Base-by-base conservation (phyloP, 2,113 vertebrate species). In the Sinocyclocheilus anophthalmus region DNA sequence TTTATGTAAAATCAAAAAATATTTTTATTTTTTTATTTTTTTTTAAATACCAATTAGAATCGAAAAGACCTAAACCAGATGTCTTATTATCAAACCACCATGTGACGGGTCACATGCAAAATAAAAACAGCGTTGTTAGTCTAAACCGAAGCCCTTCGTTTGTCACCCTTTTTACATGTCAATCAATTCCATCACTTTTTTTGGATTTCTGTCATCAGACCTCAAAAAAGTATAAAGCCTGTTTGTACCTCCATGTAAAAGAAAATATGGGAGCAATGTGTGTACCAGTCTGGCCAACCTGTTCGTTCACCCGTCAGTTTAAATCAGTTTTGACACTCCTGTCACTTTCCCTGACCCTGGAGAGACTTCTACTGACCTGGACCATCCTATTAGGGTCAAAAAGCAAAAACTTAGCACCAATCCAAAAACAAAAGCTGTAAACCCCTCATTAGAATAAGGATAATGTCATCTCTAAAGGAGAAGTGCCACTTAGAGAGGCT, bases 381-480 rank as follows among this genome's bases (percentile, higher is more conserved):
- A 85, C 93, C 92, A 92, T 94, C 93, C 93, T 90, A 90, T 90
- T 91, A 92, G 92, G 93, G 94, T 95, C 94, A 92, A 94, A 90
- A 79, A 88, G 75, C 87, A 80, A 87, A 76, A 81, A 85, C 83
- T 88, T 55, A 67, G 63, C 76, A 57, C 86, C 37, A 85, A 87
- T 89, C 91, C 92, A 92, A 94, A 95, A 95, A 93, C 90, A 93
- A 94, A 95, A 94, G 83, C 26, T 53, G 78, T 87, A 73, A 94
- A 93, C 75, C 80, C 84, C 85, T 94, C 89, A 95, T 95, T 95
- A 94, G 89, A 95, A 95, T 94, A 90, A 90, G 92, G 90, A 94
- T 93, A 92, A 90, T 93, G 91, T 94, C 90, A 92, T 85, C 86
- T 85, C 30, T 61, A 69, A 88, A 88, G 84, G 91, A 93, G 90